Percentiles rank a stretch among this genome's conserved stretches.
Evolutionary conservation across 1,140 invertebrate genomes (phyloP).

Genomic region (Camponotus floridanus): DNA sequence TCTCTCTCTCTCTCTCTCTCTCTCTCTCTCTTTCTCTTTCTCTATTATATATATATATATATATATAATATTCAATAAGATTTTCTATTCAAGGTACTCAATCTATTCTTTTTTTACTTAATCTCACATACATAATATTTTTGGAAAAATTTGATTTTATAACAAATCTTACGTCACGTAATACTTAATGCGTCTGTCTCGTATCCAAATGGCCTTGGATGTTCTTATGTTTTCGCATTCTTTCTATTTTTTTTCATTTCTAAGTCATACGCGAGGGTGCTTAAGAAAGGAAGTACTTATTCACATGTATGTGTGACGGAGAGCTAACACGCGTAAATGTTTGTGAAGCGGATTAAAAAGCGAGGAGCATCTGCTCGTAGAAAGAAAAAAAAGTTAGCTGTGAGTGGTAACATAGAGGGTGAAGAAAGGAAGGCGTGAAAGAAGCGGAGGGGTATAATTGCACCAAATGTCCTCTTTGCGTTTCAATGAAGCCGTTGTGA

Average conservation of each 20-base stretch:
- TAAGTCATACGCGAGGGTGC: background rate
- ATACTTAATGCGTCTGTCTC: constrained; percentile 10
- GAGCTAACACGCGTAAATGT: constrained; percentile 39
- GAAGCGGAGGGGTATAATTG: constrained; percentile 69
- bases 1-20: too few species aligned
- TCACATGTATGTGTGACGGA: constrained; percentile 9
- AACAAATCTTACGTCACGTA: background rate
- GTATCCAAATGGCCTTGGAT: background rate
- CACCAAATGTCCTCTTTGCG: constrained; percentile 62
- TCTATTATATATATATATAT: background rate
- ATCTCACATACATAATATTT: background rate
- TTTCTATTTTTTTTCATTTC: background rate
- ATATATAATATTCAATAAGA: background rate
- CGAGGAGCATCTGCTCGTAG: constrained; percentile 47
- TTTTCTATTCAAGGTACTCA: background rate
- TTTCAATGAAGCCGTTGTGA: constrained; percentile 62
- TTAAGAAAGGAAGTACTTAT: constrained; percentile 10
- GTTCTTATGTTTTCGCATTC: constrained; percentile 1
- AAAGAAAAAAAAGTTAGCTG: constrained; percentile 5
- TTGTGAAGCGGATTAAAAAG: constrained; percentile 69
- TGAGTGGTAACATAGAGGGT: background rate
- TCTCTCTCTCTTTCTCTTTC: too few species aligned
- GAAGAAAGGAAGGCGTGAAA: constrained; percentile 48
- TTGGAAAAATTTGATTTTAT: background rate
- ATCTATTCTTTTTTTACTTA: constrained; percentile 9